These are phyloP conservation scores for Microtus pennsylvanicus DNA, from an alignment of 2,113 vertebrate genomes.

Conservation along the genomic window DNA sequence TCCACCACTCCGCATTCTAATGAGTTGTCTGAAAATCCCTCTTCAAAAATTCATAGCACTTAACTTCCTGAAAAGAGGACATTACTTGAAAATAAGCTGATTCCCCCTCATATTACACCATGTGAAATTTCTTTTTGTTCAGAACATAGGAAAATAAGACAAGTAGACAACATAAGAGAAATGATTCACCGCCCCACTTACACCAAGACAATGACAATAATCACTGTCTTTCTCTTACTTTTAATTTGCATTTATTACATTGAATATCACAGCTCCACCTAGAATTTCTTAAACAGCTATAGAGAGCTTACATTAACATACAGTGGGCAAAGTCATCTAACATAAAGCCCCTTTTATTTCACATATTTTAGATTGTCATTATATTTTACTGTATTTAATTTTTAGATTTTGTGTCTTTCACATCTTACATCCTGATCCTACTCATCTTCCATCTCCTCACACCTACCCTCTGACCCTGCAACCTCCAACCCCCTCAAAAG, in stretches of 20 bases:
- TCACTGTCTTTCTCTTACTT: background rate
- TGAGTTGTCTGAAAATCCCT: constrained; percentile 48
- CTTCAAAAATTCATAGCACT: constrained; percentile 42
- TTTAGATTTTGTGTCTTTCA: background rate
- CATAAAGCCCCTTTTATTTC: background rate
- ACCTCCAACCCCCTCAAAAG: background rate
- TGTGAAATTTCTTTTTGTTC: background rate
- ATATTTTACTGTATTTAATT: background rate
- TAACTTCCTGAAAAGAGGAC: constrained; percentile 39
- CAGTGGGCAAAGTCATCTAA: background rate
- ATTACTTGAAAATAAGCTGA: constrained; percentile 36
- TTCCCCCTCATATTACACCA: background rate
- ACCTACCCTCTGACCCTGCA: background rate
- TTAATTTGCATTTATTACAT: background rate
- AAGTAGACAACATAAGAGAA: background rate
- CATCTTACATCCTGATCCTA: background rate
- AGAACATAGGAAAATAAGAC: background rate
- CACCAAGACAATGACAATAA: constrained; percentile 12
- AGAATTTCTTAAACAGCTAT: background rate
- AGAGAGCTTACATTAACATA: background rate
- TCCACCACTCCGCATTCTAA: constrained; percentile 14
- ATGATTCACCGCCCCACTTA: background rate
- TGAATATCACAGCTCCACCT: background rate
- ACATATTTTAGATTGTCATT: background rate
- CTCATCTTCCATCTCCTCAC: background rate